Percentiles rank a stretch among this genome's conserved stretches.
These are phyloP conservation scores for Mungos mungo DNA, from an alignment of 2,113 vertebrate genomes.

Conservation along the genomic window DNA sequence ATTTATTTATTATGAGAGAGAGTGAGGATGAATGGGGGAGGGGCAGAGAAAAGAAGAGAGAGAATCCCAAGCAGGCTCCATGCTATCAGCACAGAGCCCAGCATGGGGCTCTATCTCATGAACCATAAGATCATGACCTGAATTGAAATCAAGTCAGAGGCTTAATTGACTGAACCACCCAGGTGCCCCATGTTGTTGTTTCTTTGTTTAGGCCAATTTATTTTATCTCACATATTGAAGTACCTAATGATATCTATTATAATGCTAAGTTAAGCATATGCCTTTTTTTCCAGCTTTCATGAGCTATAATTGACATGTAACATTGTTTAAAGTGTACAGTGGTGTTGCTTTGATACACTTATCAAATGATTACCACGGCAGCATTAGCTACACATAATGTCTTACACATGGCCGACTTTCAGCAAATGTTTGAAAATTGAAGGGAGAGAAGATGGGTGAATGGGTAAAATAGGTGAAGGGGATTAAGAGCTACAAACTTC, in stretches of 20 bases:
- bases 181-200: background rate
- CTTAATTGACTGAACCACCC: no score
- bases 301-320: background rate
- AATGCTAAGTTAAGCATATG: constrained; percentile 31
- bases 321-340: background rate
- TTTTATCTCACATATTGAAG: constrained; percentile 39
- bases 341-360: background rate
- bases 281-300: background rate
- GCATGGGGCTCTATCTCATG: no score
- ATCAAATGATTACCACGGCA: background rate
- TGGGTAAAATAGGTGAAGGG: background rate
- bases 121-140: no score
- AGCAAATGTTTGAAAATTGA: constrained; percentile 42
- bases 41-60: no score
- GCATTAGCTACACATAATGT: background rate
- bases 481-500: background rate
- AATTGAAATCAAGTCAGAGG: no score
- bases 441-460: background rate
- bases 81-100: no score
- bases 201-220: constrained; percentile 29
- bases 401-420: background rate
- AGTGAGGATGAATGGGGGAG: no score
- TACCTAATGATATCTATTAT: background rate
- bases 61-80: no score
- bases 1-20: no score